Evolutionary conservation across 2,113 vertebrate species (phyloP).

Genomic region (Bufo bufo): DNA sequence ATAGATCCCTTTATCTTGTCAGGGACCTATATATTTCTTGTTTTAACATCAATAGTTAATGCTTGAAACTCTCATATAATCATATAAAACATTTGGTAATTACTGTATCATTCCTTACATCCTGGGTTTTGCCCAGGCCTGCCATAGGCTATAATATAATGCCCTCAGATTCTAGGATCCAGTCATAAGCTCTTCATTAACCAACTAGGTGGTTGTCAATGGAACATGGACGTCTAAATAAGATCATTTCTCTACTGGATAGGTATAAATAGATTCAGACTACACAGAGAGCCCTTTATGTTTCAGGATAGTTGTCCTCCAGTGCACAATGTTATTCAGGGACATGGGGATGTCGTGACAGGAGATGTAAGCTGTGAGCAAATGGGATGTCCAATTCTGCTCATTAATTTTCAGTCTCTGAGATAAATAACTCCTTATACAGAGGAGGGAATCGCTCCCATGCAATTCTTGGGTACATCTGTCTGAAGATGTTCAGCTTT

Average conservation of each 20-base stretch:
- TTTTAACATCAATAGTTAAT: neutral
- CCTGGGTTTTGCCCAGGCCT: neutral
- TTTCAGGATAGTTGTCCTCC: neutral
- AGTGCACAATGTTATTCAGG: neutral
- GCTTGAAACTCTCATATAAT: neutral
- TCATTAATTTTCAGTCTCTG: conserved; percentile 71
- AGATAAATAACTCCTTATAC: conserved; percentile 90
- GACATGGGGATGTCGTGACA: neutral
- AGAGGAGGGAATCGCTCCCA: conserved; percentile 87
- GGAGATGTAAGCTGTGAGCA: neutral
- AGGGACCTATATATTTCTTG: neutral
- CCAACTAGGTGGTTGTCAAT: neutral
- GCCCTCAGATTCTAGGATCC: neutral
- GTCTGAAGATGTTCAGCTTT: conserved; percentile 84
- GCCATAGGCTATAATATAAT: neutral
- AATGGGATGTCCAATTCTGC: neutral
- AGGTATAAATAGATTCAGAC: neutral
- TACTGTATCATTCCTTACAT: too few relatives aligned
- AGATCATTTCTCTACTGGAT: neutral
- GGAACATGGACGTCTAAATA: neutral
- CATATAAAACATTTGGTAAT: too few relatives aligned
- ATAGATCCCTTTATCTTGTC: too few relatives aligned
- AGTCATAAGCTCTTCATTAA: neutral
- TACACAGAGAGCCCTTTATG: neutral
- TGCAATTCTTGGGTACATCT: conserved; percentile 78